These are phyloP conservation scores for Hydrozoanthus gracilis DNA, from an alignment of 92 coral and sea anemone genomes.

Conservation along the genomic window DNA sequence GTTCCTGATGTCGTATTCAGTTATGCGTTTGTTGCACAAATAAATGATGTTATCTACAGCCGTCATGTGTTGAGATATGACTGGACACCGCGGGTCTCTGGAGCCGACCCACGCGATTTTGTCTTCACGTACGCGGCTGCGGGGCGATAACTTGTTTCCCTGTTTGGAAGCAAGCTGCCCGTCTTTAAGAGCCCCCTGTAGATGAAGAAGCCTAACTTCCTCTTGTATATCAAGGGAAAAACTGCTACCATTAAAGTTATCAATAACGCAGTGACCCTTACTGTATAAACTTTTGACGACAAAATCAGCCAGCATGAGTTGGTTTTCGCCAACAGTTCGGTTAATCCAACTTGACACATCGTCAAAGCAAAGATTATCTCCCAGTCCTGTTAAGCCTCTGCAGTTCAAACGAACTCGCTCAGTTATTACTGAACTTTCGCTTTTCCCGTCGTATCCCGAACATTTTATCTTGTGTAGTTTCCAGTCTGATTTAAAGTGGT, in stretches of 20 bases:
- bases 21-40: constrained; percentile 52
- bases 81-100: constrained; percentile 59
- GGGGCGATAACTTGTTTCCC: constrained; percentile 55
- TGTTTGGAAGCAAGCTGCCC: constrained; percentile 78
- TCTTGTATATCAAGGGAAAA: constrained; percentile 63
- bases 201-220: constrained; percentile 79
- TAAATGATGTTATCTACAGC: constrained; percentile 71
- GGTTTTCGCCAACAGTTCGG: constrained; percentile 13
- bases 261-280: constrained; percentile 75
- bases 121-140: constrained; percentile 81
- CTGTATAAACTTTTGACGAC: constrained; percentile 14
- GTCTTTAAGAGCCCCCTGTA: constrained; percentile 65
- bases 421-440: not conserved
- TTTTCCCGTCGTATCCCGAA: not conserved
- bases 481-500: constrained; percentile 43
- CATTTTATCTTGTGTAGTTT: constrained; percentile 42
- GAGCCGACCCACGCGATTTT: constrained; percentile 86
- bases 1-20: constrained; percentile 18
- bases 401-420: constrained; percentile 12
- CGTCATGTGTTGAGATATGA: constrained; percentile 77
- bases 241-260: constrained; percentile 80
- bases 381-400: not conserved
- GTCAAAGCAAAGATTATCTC: not conserved
- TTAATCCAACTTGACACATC: not conserved
- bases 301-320: constrained; percentile 23